phyloP scores from a whole-genome alignment of 2,113 vertebrate species.

The Tylochromis polylepis region DNA sequence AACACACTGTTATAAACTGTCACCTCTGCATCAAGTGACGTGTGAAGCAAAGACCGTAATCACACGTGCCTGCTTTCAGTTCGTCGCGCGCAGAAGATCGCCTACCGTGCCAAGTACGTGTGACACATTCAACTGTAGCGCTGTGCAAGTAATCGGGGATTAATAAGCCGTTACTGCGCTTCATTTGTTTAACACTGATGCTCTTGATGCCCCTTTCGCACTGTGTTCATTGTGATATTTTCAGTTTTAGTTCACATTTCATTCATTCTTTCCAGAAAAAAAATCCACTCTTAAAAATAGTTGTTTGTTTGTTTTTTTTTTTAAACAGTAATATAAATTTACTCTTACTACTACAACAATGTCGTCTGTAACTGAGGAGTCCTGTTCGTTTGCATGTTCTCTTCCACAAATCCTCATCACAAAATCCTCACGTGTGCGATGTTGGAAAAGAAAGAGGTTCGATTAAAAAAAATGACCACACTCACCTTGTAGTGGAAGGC shows the following conservation, averaged over 20 bases:
- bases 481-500: constrained; percentile 94
- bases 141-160: background rate
- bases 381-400: background rate
- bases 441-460: background rate
- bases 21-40: too few species aligned
- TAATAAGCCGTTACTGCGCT: background rate
- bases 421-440: background rate
- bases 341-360: background rate
- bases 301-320: too few species aligned
- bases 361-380: background rate
- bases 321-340: accelerated
- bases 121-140: background rate
- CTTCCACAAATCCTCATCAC: background rate
- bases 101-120: background rate
- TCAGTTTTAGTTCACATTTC: background rate
- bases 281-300: too few species aligned
- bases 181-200: background rate
- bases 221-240: background rate
- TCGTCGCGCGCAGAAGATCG: background rate
- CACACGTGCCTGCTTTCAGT: background rate
- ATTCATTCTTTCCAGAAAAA: background rate
- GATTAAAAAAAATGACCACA: background rate
- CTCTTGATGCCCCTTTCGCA: background rate
- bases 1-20: too few species aligned
- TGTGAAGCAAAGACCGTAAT: too few species aligned